Evolutionary conservation across 2,797 vertebrate genomes (phyloP).

Genomic region (Falco columbarius): DNA sequence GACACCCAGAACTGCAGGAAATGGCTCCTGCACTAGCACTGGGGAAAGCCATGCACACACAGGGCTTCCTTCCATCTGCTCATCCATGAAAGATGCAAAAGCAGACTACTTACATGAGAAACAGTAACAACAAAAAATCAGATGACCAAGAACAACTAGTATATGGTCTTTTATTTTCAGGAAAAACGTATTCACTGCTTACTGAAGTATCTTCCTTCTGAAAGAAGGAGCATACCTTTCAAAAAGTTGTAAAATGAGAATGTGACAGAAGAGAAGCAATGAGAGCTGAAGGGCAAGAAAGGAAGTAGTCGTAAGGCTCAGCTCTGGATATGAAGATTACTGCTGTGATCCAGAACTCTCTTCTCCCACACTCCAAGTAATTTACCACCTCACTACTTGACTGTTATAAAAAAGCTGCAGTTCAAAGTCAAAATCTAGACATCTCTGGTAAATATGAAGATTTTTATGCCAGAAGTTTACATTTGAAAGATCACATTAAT

Average conservation of each 20-base stretch:
- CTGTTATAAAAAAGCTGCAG: not conserved
- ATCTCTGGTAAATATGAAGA: not conserved
- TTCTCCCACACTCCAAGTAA: not conserved
- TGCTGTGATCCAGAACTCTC: not conserved
- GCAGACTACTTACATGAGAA: not conserved
- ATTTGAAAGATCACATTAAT: not conserved
- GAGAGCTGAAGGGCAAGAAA: not conserved
- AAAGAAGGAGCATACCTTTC: not conserved
- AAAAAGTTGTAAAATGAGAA: not conserved
- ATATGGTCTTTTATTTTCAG: not conserved
- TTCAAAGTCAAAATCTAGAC: not conserved
- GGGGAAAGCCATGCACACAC: not conserved
- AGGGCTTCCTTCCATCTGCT: not conserved
- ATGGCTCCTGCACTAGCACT: not conserved
- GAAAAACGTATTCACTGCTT: not conserved
- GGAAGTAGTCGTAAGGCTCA: not conserved
- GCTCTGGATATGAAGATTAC: not conserved
- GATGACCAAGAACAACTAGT: not conserved
- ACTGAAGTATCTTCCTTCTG: not conserved
- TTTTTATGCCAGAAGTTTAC: not conserved
- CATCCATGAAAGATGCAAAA: accelerated
- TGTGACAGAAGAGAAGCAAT: not conserved
- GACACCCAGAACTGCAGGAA: not conserved
- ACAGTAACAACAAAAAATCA: not conserved
- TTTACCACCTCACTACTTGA: not conserved